Percentiles rank a stretch among this genome's conserved stretches.
phyloP scores from a whole-genome alignment of 2,797 vertebrate species.

The Thamnophis elegans region DNA sequence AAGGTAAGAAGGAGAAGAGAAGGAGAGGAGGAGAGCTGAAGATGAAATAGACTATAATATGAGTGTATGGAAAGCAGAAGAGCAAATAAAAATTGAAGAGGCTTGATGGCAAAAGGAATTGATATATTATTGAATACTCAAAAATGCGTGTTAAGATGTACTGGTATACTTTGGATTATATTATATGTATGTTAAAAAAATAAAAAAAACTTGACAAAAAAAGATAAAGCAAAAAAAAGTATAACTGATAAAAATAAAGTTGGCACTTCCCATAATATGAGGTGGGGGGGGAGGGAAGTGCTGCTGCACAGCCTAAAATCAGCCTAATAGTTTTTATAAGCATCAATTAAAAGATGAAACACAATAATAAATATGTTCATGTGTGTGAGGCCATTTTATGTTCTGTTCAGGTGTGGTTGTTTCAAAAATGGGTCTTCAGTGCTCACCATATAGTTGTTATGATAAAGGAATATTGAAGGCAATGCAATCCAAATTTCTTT shows the following conservation, averaged over 20 bases:
- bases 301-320: neutral
- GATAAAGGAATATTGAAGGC: neutral
- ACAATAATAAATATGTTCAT: neutral
- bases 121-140: no score
- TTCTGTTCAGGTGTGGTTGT: neutral
- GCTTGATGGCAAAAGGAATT: no score
- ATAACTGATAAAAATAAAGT: neutral
- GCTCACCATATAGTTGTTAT: neutral
- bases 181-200: no score
- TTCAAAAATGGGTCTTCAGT: neutral
- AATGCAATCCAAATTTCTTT: neutral
- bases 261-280: neutral
- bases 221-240: no score
- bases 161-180: no score
- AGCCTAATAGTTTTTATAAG: neutral
- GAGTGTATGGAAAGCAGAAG: no score
- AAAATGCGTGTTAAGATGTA: no score
- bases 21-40: no score
- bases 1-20: no score
- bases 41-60: no score
- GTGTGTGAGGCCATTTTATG: neutral
- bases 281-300: rapidly evolving
- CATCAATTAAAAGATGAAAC: neutral
- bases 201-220: no score
- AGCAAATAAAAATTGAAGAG: no score